phyloP scores from a whole-genome alignment of 2,113 vertebrate genomes.

The Oreochromis tanganicae region DNA sequence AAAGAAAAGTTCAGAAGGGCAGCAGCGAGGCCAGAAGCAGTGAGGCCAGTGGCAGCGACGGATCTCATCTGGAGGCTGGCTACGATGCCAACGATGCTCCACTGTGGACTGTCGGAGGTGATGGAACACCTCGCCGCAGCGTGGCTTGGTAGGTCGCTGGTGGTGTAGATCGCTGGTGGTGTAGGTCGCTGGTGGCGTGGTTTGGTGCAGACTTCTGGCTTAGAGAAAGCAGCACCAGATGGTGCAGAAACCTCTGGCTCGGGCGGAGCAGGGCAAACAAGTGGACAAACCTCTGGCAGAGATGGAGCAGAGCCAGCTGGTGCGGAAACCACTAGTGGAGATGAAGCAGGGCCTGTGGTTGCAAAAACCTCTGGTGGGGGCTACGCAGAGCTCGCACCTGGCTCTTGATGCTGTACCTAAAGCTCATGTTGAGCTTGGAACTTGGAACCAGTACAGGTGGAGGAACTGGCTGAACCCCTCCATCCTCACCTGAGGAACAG shows the following conservation, averaged over 20 bases:
- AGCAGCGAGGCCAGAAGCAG: not conserved
- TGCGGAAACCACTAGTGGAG: not conserved
- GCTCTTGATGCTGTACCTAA: not conserved
- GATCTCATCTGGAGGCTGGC: not conserved
- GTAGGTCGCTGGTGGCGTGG: not conserved
- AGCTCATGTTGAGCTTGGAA: not conserved
- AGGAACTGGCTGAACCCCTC: not conserved
- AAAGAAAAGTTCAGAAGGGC: not conserved
- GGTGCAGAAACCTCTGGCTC: not conserved
- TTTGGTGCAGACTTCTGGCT: not conserved
- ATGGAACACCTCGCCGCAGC: not conserved
- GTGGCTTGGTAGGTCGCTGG: not conserved
- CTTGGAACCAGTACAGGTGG: too few species aligned
- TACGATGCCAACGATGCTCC: accelerated
- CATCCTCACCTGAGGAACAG: not conserved
- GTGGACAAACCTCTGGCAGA: not conserved
- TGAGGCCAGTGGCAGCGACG: accelerated
- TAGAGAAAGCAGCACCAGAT: not conserved
- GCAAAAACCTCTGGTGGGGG: not conserved
- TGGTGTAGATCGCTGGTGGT: not conserved
- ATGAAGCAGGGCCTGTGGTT: not conserved
- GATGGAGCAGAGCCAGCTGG: not conserved
- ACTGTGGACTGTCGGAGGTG: not conserved
- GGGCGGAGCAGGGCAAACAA: not conserved
- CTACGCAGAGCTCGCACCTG: not conserved